Conservation (phyloP, 1,140 invertebrate genomes). For the Macrobrachium rosenbergii region DNA sequence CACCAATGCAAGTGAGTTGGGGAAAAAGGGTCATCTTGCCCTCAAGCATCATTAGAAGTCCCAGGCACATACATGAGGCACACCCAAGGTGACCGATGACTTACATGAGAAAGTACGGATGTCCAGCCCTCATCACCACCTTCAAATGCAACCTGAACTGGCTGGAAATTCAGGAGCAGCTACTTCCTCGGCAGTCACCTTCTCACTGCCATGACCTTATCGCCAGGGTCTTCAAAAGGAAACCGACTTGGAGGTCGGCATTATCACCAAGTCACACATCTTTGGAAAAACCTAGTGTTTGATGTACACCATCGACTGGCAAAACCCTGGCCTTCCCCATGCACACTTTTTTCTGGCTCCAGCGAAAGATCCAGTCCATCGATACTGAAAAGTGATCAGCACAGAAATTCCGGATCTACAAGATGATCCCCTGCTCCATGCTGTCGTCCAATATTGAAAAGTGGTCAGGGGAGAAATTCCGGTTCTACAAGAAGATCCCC, state of each 20-base stretch:
- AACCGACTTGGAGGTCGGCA: slow-evolving; percentile 66
- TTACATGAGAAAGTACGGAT: slow-evolving; percentile 73
- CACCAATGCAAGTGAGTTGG: slow-evolving; percentile 17
- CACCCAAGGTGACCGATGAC: slow-evolving; percentile 72
- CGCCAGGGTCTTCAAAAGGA: no score
- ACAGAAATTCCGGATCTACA: no score
- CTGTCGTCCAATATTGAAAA: no score
- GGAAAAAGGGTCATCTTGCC: slow-evolving; percentile 69
- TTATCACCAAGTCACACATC: slow-evolving; percentile 67
- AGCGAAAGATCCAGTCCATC: no score
- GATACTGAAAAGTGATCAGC: no score
- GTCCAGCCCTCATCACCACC: slow-evolving; percentile 72
- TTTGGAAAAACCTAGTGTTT: slow-evolving; percentile 65
- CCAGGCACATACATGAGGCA: slow-evolving; percentile 70
- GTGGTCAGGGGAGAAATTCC: no score
- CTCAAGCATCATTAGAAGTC: slow-evolving; percentile 69
- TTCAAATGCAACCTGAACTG: slow-evolving; percentile 73
- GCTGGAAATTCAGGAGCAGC: slow-evolving; percentile 69
- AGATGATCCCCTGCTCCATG: no score
- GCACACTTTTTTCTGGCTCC: no score
- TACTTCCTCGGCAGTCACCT: slow-evolving; percentile 65
- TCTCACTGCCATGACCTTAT: no score
- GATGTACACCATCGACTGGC: slow-evolving; percentile 73
- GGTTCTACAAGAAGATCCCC: not conserved
- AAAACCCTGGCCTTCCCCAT: slow-evolving; percentile 72